Evolutionary conservation across 2,888 invertebrate genomes (phyloP).

Genomic region (Gari tellinella): DNA sequence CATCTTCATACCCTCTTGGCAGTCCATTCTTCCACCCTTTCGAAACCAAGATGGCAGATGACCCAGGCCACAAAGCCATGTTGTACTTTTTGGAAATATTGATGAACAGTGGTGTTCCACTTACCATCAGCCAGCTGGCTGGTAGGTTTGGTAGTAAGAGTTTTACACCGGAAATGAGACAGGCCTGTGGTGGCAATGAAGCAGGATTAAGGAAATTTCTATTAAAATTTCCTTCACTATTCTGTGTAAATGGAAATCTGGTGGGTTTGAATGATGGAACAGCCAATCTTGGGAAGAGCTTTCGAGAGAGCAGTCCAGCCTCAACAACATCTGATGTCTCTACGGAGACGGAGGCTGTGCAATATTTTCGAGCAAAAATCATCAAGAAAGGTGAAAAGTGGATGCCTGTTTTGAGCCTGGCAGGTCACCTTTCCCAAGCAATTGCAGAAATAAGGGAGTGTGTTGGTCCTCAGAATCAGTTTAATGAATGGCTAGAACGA

Average conservation of each 20-base stretch:
- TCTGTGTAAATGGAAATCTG: constrained; percentile 91
- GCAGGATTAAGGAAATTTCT: constrained; percentile 98
- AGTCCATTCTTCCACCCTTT: no score
- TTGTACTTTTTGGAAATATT: constrained; percentile 99
- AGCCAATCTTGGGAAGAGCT: constrained; percentile 81
- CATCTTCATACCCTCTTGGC: constrained; percentile 20
- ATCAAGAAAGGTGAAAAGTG: constrained; percentile 97
- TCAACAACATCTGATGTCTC: constrained; percentile 82
- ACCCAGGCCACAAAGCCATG: constrained; percentile 86
- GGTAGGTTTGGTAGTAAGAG: constrained; percentile 99
- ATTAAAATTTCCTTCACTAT: constrained; percentile 97
- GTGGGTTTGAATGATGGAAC: constrained; percentile 81
- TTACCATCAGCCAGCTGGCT: constrained; percentile 98
- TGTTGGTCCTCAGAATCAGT: constrained; percentile 84
- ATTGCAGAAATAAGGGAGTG: constrained; percentile 94
- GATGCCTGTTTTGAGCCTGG: constrained; percentile 97
- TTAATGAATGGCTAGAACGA: constrained; percentile 82
- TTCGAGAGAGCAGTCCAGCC: constrained; percentile 80
- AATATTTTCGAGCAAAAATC: constrained; percentile 98
- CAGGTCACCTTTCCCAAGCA: constrained; percentile 98
- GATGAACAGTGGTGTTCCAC: constrained; percentile 95
- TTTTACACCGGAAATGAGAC: constrained; percentile 97
- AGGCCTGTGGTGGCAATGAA: constrained; percentile 92
- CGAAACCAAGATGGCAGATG: constrained; percentile 81
- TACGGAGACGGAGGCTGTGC: constrained; percentile 95